These are phyloP conservation scores for Masnerella sp. DNA, from an alignment of 2,888 invertebrate genomes.

Conservation along the genomic window DNA sequence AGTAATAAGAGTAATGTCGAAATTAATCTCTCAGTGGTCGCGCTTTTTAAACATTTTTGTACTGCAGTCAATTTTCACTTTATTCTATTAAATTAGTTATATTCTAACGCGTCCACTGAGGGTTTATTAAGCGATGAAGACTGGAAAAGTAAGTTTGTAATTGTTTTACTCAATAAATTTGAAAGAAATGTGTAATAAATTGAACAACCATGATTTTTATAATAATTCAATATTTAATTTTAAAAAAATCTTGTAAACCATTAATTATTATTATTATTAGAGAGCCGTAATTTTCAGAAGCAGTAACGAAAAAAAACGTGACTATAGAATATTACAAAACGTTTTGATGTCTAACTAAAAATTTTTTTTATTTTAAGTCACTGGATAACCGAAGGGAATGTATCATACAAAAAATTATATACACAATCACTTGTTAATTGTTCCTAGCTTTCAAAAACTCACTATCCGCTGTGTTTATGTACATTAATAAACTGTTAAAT, in stretches of 20 bases:
- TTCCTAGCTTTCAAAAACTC: conserved; percentile 33
- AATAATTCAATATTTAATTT: no score
- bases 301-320: conserved; percentile 8
- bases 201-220: no score
- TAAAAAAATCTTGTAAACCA: conserved; percentile 5
- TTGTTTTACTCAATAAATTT: no score
- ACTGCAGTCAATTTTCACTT: no score
- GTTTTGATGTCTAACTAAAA: neutral
- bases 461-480: conserved; percentile 24
- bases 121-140: no score
- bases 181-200: no score
- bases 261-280: conserved; percentile 7
- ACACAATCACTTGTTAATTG: conserved; percentile 35
- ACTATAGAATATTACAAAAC: conserved; percentile 15
- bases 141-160: no score
- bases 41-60: no score
- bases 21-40: no score
- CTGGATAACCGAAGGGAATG: conserved; percentile 45
- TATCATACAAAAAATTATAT: conserved; percentile 46
- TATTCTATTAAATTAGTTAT: no score
- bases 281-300: conserved; percentile 25
- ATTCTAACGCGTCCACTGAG: no score
- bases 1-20: no score
- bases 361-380: conserved; percentile 27
- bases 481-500: conserved; percentile 22